Percentiles rank a stretch among this genome's conserved stretches.
These are phyloP conservation scores for Odontomachus brunneus DNA, from an alignment of 1,140 invertebrate genomes.

Conservation along the genomic window DNA sequence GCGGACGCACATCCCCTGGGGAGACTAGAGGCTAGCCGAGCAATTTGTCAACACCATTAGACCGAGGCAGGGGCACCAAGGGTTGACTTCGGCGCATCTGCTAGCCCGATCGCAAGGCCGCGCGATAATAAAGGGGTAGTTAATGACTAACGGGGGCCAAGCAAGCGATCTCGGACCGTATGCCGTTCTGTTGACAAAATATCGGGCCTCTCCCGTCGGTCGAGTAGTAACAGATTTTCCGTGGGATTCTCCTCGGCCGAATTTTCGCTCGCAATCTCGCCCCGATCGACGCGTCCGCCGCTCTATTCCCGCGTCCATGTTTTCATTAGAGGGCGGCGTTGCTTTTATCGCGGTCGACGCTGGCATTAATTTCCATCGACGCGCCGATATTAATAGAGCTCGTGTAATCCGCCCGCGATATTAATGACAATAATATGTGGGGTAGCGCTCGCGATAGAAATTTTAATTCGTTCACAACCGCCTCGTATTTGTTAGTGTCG, in stretches of 20 bases:
- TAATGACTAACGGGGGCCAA: conserved; percentile 79
- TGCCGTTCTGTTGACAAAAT: conserved; percentile 83
- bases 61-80: conserved; percentile 66
- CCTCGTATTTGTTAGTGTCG: conserved; percentile 45
- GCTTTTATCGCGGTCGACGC: conserved; percentile 58
- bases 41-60: conserved; percentile 86
- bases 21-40: conserved; percentile 82
- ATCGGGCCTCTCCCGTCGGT: conserved; percentile 79
- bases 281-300: conserved; percentile 12
- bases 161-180: conserved; percentile 76
- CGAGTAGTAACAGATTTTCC: conserved; percentile 78
- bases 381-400: conserved; percentile 55
- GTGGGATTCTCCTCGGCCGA: conserved; percentile 21
- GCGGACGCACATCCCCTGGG: conserved; percentile 72
- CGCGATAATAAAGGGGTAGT: conserved; percentile 83
- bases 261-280: conserved; percentile 29
- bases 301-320: conserved; percentile 40
- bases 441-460: conserved; percentile 51
- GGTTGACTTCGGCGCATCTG: conserved; percentile 84
- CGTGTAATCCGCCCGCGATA: conserved; percentile 55
- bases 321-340: conserved; percentile 51
- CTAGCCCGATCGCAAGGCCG: conserved; percentile 73
- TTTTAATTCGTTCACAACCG: conserved; percentile 48
- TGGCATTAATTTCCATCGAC: conserved; percentile 58
- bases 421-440: conserved; percentile 62